Evolutionary conservation across 2,113 vertebrate genomes (phyloP).

Genomic region (Daphoenositta chrysoptera): DNA sequence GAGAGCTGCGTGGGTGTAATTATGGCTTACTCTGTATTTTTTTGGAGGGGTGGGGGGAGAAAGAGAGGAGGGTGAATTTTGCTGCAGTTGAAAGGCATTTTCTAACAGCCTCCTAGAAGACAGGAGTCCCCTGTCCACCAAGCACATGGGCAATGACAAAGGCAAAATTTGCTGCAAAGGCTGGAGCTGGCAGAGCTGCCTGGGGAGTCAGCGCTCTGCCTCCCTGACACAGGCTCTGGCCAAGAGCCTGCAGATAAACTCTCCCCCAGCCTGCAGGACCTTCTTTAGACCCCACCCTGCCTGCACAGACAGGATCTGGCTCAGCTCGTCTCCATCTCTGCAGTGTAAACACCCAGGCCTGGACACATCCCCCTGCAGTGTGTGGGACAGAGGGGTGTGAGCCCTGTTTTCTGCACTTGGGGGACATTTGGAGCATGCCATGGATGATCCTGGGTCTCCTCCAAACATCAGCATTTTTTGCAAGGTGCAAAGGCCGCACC

Average conservation of each 20-base stretch:
- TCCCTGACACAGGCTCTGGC: background rate
- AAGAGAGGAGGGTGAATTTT: background rate
- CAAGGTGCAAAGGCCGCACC: background rate
- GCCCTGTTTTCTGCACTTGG: rapidly evolving
- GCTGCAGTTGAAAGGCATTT: constrained; percentile 11
- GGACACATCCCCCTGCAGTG: rapidly evolving
- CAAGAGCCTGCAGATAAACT: background rate
- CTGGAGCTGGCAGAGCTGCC: background rate
- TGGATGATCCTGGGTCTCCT: background rate
- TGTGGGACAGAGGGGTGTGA: rapidly evolving
- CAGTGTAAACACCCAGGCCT: rapidly evolving
- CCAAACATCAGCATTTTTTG: rapidly evolving
- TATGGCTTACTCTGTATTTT: background rate
- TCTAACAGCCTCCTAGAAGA: background rate
- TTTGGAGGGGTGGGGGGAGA: background rate
- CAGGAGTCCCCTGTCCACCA: constrained; percentile 1
- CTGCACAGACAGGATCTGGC: background rate
- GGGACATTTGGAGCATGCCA: rapidly evolving
- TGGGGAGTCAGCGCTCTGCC: background rate
- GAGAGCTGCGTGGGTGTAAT: constrained; percentile 40
- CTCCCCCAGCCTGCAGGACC: background rate
- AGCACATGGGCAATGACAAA: background rate
- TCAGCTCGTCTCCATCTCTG: background rate
- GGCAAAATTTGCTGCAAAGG: background rate
- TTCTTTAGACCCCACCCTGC: background rate